phyloP scores from a whole-genome alignment of 2,797 vertebrate genomes.

The Moxostoma hubbsi region DNA sequence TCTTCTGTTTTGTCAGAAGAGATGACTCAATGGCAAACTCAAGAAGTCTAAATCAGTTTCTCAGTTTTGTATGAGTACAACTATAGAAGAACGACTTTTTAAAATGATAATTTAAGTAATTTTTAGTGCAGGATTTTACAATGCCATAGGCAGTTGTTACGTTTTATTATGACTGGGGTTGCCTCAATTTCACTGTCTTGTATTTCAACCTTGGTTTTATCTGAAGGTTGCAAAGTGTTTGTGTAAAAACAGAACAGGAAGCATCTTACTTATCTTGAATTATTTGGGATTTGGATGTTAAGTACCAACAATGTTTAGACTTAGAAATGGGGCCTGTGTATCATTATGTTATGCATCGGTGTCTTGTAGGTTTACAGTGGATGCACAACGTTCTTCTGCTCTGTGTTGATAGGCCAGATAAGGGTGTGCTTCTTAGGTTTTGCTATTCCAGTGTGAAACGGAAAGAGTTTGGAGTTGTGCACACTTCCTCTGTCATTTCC shows the following conservation, averaged over 20 bases:
- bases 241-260: background rate
- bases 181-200: background rate
- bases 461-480: slow-evolving; percentile 71
- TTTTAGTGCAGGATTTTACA: background rate
- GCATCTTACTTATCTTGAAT: background rate
- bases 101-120: background rate
- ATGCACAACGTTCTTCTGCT: slow-evolving; percentile 42
- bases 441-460: slow-evolving; percentile 64
- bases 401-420: slow-evolving; percentile 55
- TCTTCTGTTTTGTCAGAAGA: slow-evolving; percentile 49
- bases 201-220: slow-evolving; percentile 1
- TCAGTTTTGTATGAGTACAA: background rate
- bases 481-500: slow-evolving; percentile 80
- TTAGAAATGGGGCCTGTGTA: background rate
- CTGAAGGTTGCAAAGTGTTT: slow-evolving; percentile 5
- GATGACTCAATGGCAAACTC: slow-evolving; percentile 17
- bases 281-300: slow-evolving; percentile 6
- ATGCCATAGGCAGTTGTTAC: background rate
- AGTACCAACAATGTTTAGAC: slow-evolving; percentile 3
- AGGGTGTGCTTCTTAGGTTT: slow-evolving; percentile 50
- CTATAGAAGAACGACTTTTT: background rate
- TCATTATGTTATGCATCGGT: background rate
- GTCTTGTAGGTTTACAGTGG: slow-evolving; percentile 11
- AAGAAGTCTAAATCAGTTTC: background rate
- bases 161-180: background rate